Conservation (phyloP, 2,888 invertebrate genomes). For the Stenchaetothrips biformis region DNA sequence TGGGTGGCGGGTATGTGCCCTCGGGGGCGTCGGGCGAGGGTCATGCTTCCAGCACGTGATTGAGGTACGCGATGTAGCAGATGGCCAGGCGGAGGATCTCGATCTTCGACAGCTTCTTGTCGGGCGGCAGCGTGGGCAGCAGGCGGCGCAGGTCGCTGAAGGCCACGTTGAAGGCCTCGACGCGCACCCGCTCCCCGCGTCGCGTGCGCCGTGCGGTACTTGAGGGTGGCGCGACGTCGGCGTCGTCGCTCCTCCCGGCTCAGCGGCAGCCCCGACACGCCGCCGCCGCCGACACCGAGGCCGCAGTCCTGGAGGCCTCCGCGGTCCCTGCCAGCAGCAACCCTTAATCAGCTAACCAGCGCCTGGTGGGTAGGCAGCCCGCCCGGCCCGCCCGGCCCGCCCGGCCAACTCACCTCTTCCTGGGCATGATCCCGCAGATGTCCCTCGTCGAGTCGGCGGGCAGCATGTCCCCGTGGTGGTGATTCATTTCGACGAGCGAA, state of each 20-base stretch:
- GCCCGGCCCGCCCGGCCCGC: no score
- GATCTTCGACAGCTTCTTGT: constrained; percentile 96
- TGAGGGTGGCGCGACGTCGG: constrained; percentile 88
- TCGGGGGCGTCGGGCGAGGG: constrained; percentile 41
- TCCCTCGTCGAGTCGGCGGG: not conserved
- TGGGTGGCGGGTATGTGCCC: not conserved
- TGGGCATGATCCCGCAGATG: not conserved
- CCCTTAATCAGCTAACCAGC: not conserved
- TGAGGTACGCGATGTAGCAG: constrained; percentile 95
- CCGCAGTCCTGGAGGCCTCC: constrained; percentile 45
- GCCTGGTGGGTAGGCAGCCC: not conserved
- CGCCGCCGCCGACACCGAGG: constrained; percentile 71
- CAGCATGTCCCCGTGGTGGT: constrained; percentile 2
- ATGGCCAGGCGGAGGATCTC: constrained; percentile 95
- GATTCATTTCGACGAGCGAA: not conserved
- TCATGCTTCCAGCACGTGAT: constrained; percentile 79
- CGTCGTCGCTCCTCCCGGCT: constrained; percentile 78
- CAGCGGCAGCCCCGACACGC: constrained; percentile 59
- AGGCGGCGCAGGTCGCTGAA: constrained; percentile 86
- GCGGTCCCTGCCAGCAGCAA: constrained; percentile 43
- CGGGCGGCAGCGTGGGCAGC: constrained; percentile 89
- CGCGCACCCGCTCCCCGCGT: constrained; percentile 91
- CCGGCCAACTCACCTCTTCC: not conserved
- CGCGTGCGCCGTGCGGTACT: constrained; percentile 94
- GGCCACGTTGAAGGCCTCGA: constrained; percentile 96